phyloP scores from a whole-genome alignment of 2,113 vertebrate genomes.

The Ameiurus melas region DNA sequence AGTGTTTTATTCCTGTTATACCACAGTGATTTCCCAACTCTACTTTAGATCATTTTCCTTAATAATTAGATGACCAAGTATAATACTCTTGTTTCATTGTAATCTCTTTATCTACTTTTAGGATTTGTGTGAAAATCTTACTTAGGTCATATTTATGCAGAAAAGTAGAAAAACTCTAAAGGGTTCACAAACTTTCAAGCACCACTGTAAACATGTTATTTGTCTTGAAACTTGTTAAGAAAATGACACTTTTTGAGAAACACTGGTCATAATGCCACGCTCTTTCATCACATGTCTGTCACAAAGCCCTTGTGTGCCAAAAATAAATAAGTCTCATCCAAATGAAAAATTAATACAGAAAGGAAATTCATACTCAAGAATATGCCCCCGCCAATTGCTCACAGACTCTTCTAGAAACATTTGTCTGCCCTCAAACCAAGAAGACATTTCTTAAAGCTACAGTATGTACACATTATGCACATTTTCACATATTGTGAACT shows the following conservation, averaged over 20 bases:
- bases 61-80: too few species aligned
- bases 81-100: too few species aligned
- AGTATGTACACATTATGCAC: not conserved
- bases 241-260: too few species aligned
- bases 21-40: not conserved
- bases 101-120: too few species aligned
- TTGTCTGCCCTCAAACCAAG: not conserved
- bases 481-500: not conserved
- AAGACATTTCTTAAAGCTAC: not conserved
- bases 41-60: too few species aligned
- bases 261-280: not conserved
- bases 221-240: not conserved
- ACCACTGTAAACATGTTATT: not conserved
- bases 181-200: too few species aligned
- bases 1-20: not conserved
- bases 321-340: not conserved
- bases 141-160: too few species aligned
- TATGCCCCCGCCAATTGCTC: not conserved
- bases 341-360: not conserved
- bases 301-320: not conserved
- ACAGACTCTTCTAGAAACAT: not conserved
- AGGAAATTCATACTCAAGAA: not conserved
- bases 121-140: too few species aligned
- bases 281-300: not conserved
- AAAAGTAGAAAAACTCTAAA: too few species aligned